Evolutionary conservation across 2,113 vertebrate species (phyloP).

Genomic region (Hemicordylus capensis): DNA sequence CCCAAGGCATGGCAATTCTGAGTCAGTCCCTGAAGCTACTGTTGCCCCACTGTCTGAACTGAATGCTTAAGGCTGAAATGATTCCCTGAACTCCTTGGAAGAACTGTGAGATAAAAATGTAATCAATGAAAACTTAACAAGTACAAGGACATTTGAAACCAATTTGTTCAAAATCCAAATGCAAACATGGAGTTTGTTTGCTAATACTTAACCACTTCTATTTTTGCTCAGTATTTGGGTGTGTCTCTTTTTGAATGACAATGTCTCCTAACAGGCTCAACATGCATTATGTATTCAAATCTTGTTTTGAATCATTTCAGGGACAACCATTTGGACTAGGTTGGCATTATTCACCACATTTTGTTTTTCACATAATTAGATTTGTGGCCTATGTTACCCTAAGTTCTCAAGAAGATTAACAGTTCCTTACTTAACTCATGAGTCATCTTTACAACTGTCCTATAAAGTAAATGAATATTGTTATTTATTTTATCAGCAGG

Average conservation of each 20-base stretch:
- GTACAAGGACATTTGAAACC: neutral
- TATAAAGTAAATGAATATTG: no score
- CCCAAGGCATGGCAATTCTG: neutral
- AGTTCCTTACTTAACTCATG: neutral
- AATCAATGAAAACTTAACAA: neutral
- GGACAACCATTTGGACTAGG: neutral
- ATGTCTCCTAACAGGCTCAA: neutral
- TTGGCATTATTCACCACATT: neutral
- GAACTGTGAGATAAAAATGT: neutral
- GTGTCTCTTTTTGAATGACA: neutral
- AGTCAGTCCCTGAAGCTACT: neutral
- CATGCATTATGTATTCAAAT: neutral
- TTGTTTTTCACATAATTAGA: neutral
- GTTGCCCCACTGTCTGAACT: neutral
- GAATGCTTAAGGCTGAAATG: neutral
- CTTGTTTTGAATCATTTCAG: neutral
- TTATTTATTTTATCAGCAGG: neutral
- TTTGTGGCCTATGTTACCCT: no score
- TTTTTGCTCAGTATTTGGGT: neutral
- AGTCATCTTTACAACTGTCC: neutral
- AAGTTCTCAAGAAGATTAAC: neutral
- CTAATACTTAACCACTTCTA: neutral
- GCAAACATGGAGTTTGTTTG: neutral
- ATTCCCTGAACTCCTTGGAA: neutral
- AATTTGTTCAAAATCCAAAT: conserved; percentile 3